These are phyloP conservation scores for Yponomeuta plumbellus DNA, from an alignment of 2,888 invertebrate species.

Conservation along the genomic window DNA sequence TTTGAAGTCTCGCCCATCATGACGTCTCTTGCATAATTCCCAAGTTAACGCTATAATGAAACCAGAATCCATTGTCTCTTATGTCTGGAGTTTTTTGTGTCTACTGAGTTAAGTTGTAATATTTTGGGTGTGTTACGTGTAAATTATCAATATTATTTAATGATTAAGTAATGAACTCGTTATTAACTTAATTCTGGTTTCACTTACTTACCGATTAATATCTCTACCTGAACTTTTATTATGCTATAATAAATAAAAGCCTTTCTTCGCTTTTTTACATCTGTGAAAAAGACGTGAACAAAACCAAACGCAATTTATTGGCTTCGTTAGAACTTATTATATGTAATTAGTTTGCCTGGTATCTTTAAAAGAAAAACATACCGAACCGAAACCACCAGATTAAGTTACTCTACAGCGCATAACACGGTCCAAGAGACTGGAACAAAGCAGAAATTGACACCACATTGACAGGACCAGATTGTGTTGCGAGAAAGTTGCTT, in stretches of 20 bases:
- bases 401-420: background rate
- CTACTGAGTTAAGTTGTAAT: conserved; percentile 35
- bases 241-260: too few species aligned
- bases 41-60: conserved; percentile 30
- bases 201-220: too few species aligned
- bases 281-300: too few species aligned
- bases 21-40: conserved; percentile 30
- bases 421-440: background rate
- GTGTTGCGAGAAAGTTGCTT: background rate
- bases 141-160: too few species aligned
- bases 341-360: too few species aligned
- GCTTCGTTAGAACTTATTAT: too few species aligned
- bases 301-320: background rate
- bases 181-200: too few species aligned
- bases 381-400: background rate
- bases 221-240: too few species aligned
- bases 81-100: conserved; percentile 22
- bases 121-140: background rate
- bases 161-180: too few species aligned
- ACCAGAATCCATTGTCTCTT: conserved; percentile 36
- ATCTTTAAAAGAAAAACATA: too few species aligned
- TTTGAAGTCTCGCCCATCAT: conserved; percentile 24
- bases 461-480: background rate
- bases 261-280: too few species aligned
- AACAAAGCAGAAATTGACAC: conserved; percentile 1